A percentile compares a stretch with the other conserved stretches of the same genome.
Conservation (phyloP, 2,797 vertebrate species). For the Anniella stebbinsi region DNA sequence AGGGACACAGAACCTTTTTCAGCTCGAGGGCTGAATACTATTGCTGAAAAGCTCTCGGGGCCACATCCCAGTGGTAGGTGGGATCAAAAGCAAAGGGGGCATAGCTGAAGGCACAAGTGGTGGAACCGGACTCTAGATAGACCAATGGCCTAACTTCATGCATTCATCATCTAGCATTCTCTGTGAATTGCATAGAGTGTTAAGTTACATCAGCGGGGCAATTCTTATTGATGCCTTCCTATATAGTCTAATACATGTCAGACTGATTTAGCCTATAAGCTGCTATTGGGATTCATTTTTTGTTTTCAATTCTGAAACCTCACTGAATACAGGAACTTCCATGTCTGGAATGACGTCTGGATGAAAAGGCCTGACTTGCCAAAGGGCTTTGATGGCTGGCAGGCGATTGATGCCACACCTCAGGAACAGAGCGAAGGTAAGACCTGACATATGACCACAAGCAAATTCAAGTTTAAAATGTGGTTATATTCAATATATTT, state of each 20-base stretch:
- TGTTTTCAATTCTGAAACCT: slow-evolving; percentile 29
- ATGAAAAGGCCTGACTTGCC: slow-evolving; percentile 75
- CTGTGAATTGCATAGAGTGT: neutral
- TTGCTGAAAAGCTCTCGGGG: too few relatives aligned
- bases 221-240: neutral
- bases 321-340: slow-evolving; percentile 73
- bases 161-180: neutral
- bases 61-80: too few relatives aligned
- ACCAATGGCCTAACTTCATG: neutral
- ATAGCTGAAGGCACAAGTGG: neutral
- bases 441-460: neutral
- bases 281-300: neutral
- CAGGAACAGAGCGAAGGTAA: slow-evolving; percentile 78
- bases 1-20: too few relatives aligned
- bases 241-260: neutral
- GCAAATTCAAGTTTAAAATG: neutral
- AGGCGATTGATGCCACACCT: slow-evolving; percentile 76
- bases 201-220: neutral
- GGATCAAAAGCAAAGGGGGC: too few relatives aligned
- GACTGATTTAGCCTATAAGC: neutral
- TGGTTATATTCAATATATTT: neutral
- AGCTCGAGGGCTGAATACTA: too few relatives aligned
- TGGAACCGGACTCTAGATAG: neutral
- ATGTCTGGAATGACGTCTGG: slow-evolving; percentile 78
- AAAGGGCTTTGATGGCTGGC: slow-evolving; percentile 72